Base-by-base conservation (phyloP, 37 sponge, comb jelly and placozoan genomes). In the Dysidea cf. avara region DNA sequence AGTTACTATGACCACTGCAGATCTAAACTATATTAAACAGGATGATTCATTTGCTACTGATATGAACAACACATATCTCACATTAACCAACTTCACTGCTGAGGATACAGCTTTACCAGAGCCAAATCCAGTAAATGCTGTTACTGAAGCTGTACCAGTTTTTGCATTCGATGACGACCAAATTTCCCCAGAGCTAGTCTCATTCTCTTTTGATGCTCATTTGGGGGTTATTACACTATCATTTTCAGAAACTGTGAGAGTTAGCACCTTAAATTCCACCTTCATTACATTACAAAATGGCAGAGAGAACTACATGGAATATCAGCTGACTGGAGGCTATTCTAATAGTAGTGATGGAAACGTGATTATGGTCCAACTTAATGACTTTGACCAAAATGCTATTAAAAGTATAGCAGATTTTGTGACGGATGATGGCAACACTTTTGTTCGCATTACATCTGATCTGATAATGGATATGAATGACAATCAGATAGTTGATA, bases 221-320 rank as follows among this genome's bases (percentile, higher is more conserved):
- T 34, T 17, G 6, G 85, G 81, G 7, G 26, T 72, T 17, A 58
- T 95, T 1, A 73, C 68, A 14, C 73, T 95, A 3, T 83, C 71
- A 31, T 94, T 94, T 69, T 86, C 91, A 28, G 95, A 94, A 68
- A 83, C 84, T 29, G 88, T 94, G 6, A 43, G 75, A 40, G 84
- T 69, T 3, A 72, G 38, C 48, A 80, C 85, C 0, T 64, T 87
- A 40, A 81, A 90, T 39, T 7, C 74, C 6, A 64, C 75, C 64
- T 54, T 36, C 9, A 69, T 94, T 64, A 64, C 68, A 4, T 39
- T 94, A 7, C 88, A 87, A 66, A 84, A 69, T 75, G 67, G 38
- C 9, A 76, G 63, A 0, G 53, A 39, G 5, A 52, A 25, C 14
- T 72, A 38, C 25, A 30, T 73, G 17, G 75, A 74, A 22, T 88